Conservation (phyloP, 2,797 vertebrate genomes). For the Mus caroli region DNA sequence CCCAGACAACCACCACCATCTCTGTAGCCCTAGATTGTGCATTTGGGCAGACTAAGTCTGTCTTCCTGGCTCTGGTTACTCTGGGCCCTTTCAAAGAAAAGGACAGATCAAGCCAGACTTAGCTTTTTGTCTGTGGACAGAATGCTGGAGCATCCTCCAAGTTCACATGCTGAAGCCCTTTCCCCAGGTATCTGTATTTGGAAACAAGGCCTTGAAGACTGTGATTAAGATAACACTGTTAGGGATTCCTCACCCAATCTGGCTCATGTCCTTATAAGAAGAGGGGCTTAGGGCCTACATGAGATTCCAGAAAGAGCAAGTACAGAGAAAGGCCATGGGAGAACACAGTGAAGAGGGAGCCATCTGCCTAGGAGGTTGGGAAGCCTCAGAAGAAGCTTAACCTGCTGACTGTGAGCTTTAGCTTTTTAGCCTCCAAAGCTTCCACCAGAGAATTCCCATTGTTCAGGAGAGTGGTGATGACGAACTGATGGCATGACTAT, state of each 20-base stretch:
- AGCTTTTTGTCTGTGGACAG: not conserved
- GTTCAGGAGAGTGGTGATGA: not conserved
- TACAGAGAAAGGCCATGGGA: not conserved
- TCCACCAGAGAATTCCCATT: not conserved
- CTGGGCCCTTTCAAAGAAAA: constrained; percentile 20
- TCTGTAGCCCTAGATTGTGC: not conserved
- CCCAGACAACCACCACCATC: not conserved
- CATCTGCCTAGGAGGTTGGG: not conserved
- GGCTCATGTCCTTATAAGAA: not conserved
- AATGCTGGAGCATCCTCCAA: not conserved
- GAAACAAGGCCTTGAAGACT: not conserved
- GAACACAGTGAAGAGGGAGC: not conserved
- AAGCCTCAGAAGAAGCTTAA: not conserved
- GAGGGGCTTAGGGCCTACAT: not conserved
- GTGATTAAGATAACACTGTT: not conserved
- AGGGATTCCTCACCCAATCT: not conserved
- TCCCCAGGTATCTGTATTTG: not conserved
- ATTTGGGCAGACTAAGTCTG: not conserved
- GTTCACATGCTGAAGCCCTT: not conserved
- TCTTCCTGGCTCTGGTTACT: constrained; percentile 19
- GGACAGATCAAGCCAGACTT: constrained; percentile 30
- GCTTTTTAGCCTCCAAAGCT: not conserved
- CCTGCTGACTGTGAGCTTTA: not conserved
- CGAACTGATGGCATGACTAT: not conserved
- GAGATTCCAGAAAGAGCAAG: not conserved